Percentiles rank a stretch among this genome's conserved stretches.
phyloP scores from a whole-genome alignment of 2,888 invertebrate species.

The Liodrosophila aerea region DNA sequence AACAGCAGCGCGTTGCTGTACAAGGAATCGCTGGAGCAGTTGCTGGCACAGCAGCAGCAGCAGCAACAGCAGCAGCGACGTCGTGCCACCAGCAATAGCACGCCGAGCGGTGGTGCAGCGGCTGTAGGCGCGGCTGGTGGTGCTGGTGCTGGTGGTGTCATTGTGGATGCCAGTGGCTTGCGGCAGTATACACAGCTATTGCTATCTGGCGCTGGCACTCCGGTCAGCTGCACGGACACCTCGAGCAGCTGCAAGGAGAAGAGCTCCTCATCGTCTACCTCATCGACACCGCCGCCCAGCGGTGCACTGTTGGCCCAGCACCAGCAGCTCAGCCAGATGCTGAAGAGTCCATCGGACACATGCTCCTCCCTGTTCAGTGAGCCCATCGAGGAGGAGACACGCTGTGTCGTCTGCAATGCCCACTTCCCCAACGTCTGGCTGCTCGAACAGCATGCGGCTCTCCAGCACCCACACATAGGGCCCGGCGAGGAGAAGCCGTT shows the following conservation, averaged over 20 bases:
- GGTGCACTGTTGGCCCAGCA: slow-evolving; percentile 72
- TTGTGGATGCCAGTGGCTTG: slow-evolving; percentile 73
- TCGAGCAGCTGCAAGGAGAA: slow-evolving; percentile 82
- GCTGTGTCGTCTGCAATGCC: slow-evolving; percentile 92
- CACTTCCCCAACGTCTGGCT: slow-evolving; percentile 94
- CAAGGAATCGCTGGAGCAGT: slow-evolving; percentile 68
- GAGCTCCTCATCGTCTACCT: slow-evolving; percentile 82
- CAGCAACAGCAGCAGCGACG: slow-evolving; percentile 51
- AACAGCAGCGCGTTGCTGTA: slow-evolving; percentile 60
- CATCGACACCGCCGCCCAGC: slow-evolving; percentile 81
- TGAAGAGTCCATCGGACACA: slow-evolving; percentile 78
- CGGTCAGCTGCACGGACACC: slow-evolving; percentile 79
- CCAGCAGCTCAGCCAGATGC: slow-evolving; percentile 73
- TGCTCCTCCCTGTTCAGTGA: slow-evolving; percentile 79
- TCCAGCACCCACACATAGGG: slow-evolving; percentile 89
- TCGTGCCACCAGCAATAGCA: background rate
- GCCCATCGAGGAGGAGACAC: slow-evolving; percentile 83
- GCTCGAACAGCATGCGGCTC: slow-evolving; percentile 91
- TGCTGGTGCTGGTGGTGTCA: slow-evolving; percentile 47
- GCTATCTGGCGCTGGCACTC: slow-evolving; percentile 67
- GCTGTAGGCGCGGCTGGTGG: slow-evolving; percentile 8
- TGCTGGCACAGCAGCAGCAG: slow-evolving; percentile 61
- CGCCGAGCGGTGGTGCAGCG: background rate
- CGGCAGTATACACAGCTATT: slow-evolving; percentile 78
- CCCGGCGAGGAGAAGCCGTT: slow-evolving; percentile 92